A percentile compares a stretch with the other conserved stretches of the same genome.
Evolutionary conservation across 2,888 invertebrate genomes (phyloP).

Genomic region (Acronicta psi): DNA sequence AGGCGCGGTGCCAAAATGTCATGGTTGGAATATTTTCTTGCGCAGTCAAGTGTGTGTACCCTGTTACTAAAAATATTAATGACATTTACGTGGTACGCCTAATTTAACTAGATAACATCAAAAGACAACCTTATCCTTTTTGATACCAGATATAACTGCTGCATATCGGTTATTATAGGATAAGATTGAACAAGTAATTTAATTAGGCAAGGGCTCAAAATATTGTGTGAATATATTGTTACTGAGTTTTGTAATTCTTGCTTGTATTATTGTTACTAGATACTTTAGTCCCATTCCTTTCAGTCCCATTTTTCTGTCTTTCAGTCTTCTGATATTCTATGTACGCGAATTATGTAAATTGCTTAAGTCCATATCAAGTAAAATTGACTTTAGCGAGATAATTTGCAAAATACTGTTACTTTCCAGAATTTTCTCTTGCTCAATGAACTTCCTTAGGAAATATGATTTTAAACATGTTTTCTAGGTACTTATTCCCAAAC

Average conservation of each 20-base stretch:
- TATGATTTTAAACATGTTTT: background rate
- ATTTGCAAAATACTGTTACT: conserved; percentile 5
- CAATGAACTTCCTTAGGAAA: conserved; percentile 3
- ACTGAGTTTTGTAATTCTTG: too few species aligned
- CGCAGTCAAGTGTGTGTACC: background rate
- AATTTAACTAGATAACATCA: conserved; percentile 15
- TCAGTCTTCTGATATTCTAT: too few species aligned
- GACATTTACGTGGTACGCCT: conserved; percentile 7
- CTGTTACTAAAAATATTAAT: conserved; percentile 20
- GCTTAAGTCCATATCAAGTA: too few species aligned
- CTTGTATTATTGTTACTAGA: too few species aligned
- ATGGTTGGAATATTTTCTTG: background rate
- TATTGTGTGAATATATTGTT: too few species aligned
- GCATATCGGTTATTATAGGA: background rate
- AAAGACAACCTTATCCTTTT: conserved; percentile 25
- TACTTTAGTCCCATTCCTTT: too few species aligned
- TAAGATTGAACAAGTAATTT: background rate
- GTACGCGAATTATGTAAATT: too few species aligned
- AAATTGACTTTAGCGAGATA: too few species aligned
- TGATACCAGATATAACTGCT: conserved; percentile 5
- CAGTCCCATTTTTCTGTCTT: too few species aligned
- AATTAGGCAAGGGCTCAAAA: too few species aligned
- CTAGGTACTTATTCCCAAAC: conserved; percentile 2
- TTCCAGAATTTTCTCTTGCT: conserved; percentile 12
- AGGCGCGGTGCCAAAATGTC: background rate